Conservation (phyloP, 2,888 invertebrate species). For the Cremastobaeus sp. region DNA sequence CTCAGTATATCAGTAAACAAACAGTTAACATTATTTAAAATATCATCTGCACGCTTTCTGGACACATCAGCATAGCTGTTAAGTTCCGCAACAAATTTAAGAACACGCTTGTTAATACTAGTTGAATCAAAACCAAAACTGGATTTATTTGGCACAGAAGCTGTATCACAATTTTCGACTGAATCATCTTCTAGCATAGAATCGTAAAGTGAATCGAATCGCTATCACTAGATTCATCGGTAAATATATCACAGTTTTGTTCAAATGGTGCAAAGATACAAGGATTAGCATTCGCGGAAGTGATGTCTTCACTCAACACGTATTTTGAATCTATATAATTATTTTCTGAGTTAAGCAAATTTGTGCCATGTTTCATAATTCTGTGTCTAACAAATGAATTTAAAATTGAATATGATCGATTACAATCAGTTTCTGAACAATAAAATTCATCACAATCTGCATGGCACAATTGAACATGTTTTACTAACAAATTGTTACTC, state of each 20-base stretch:
- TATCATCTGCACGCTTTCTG: slow-evolving; percentile 14
- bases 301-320: not conserved
- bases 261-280: not conserved
- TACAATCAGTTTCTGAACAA: slow-evolving; percentile 20
- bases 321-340: not conserved
- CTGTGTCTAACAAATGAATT: slow-evolving; percentile 24
- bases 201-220: no score
- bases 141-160: not conserved
- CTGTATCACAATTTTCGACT: not conserved
- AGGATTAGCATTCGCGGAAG: not conserved
- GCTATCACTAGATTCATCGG: no score
- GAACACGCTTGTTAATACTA: not conserved
- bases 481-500: not conserved
- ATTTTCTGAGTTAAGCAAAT: not conserved
- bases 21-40: slow-evolving; percentile 17
- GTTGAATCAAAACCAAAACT: not conserved
- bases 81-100: slow-evolving; percentile 16
- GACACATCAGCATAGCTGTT: slow-evolving; percentile 12
- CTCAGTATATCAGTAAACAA: slow-evolving; percentile 1
- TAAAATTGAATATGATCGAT: slow-evolving; percentile 3
- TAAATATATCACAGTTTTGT: not conserved
- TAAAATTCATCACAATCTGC: not conserved
- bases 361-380: slow-evolving; percentile 7
- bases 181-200: no score
- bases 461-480: slow-evolving; percentile 13